A percentile compares a stretch with the other conserved stretches of the same genome.
Evolutionary conservation across 2,113 vertebrate species (phyloP).

Genomic region (Grammomys dolichurus): DNA sequence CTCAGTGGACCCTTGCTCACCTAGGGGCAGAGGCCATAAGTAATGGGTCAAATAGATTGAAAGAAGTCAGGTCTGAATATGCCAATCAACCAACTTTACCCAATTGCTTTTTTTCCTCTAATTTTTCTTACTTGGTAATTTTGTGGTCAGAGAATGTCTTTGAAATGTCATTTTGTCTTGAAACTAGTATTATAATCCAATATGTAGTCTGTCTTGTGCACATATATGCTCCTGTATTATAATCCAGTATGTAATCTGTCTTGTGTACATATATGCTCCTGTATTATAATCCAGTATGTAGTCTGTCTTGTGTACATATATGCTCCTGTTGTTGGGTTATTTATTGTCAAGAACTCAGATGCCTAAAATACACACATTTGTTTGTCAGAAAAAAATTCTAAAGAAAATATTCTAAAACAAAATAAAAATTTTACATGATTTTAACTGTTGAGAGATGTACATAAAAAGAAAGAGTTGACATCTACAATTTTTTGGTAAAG

Average conservation of each 20-base stretch:
- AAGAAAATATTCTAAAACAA: slow-evolving; percentile 38
- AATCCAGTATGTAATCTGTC: background rate
- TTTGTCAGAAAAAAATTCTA: background rate
- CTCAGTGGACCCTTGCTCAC: background rate
- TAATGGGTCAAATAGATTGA: background rate
- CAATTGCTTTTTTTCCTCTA: background rate
- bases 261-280: background rate
- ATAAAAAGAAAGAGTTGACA: slow-evolving; percentile 1
- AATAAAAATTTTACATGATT: background rate
- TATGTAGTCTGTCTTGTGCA: background rate
- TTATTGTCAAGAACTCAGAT: slow-evolving; percentile 31
- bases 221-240: background rate
- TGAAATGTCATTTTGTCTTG: background rate
- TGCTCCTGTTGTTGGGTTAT: background rate
- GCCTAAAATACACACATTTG: background rate
- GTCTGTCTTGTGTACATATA: background rate
- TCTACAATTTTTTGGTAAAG: slow-evolving; percentile 8
- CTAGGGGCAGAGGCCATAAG: background rate
- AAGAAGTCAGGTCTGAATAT: background rate
- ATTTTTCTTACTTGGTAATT: background rate
- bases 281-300: background rate
- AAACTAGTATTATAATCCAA: background rate
- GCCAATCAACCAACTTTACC: background rate
- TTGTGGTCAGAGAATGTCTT: background rate
- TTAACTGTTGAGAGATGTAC: background rate